These are phyloP conservation scores for Drosophila novamexicana DNA, from an alignment of 1,140 invertebrate genomes.

Conservation along the genomic window DNA sequence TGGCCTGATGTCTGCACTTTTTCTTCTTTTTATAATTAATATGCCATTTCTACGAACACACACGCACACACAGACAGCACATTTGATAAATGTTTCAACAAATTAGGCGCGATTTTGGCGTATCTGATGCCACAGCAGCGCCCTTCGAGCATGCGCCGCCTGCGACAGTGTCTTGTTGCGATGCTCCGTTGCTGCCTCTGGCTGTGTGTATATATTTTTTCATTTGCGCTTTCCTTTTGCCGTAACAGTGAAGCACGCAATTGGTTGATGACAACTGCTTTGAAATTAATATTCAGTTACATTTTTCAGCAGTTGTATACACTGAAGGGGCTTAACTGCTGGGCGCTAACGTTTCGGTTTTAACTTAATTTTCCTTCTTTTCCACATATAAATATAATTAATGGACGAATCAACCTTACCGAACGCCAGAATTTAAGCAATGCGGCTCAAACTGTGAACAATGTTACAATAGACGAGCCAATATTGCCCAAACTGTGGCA, in stretches of 20 bases:
- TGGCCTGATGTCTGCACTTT: slow-evolving; percentile 49
- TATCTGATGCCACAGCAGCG: slow-evolving; percentile 7
- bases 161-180: slow-evolving; percentile 6
- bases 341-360: neutral
- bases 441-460: slow-evolving; percentile 32
- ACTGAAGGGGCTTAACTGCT: neutral
- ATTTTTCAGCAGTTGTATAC: slow-evolving; percentile 7
- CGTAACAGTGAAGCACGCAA: slow-evolving; percentile 51
- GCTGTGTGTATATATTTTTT: slow-evolving; percentile 57
- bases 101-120: slow-evolving; percentile 24
- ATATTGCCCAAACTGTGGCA: slow-evolving; percentile 16
- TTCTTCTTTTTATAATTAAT: slow-evolving; percentile 34
- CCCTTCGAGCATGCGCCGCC: slow-evolving; percentile 34
- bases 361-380: slow-evolving; percentile 18
- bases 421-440: slow-evolving; percentile 47
- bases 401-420: slow-evolving; percentile 42
- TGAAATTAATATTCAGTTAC: slow-evolving; percentile 4
- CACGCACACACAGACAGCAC: slow-evolving; percentile 10
- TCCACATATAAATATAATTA: slow-evolving; percentile 43
- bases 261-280: slow-evolving; percentile 38
- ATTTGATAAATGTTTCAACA: slow-evolving; percentile 8
- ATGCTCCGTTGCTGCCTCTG: slow-evolving; percentile 32
- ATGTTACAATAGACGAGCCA: neutral
- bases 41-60: slow-evolving; percentile 19
- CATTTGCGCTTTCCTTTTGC: slow-evolving; percentile 57